These are phyloP conservation scores for Lepus europaeus DNA, from an alignment of 2,113 vertebrate species.

Conservation along the genomic window DNA sequence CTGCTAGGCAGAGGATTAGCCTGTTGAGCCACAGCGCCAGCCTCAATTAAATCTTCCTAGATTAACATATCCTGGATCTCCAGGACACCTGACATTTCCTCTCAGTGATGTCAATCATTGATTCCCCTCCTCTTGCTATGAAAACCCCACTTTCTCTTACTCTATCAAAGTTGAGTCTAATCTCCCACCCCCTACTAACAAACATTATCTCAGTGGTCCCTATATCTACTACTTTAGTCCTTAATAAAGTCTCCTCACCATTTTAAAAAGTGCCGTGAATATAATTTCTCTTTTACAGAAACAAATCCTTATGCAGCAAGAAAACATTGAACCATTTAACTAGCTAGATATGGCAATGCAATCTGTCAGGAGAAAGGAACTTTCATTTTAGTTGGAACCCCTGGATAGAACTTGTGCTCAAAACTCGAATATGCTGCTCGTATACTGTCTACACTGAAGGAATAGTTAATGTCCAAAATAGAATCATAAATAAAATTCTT, in stretches of 20 bases:
- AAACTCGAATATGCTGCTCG: neutral
- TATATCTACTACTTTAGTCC: neutral
- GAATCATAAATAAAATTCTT: neutral
- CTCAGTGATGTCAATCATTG: neutral
- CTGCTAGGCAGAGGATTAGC: no score
- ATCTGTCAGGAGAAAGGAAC: neutral
- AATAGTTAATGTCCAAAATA: neutral
- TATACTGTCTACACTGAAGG: neutral
- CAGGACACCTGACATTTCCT: neutral
- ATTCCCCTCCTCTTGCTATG: neutral
- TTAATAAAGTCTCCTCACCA: neutral
- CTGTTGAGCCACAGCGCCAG: no score
- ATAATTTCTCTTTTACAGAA: neutral
- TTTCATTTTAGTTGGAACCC: neutral
- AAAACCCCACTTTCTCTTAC: neutral
- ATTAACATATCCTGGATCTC: neutral
- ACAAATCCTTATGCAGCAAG: neutral
- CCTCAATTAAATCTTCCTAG: neutral
- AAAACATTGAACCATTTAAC: neutral
- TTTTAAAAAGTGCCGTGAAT: neutral
- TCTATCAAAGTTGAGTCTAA: neutral
- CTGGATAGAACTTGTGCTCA: accelerated
- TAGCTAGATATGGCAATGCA: accelerated
- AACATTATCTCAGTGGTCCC: neutral
- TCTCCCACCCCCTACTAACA: neutral